These are phyloP conservation scores for Latheticus oryzae DNA, from an alignment of 2,888 invertebrate species.

Conservation along the genomic window DNA sequence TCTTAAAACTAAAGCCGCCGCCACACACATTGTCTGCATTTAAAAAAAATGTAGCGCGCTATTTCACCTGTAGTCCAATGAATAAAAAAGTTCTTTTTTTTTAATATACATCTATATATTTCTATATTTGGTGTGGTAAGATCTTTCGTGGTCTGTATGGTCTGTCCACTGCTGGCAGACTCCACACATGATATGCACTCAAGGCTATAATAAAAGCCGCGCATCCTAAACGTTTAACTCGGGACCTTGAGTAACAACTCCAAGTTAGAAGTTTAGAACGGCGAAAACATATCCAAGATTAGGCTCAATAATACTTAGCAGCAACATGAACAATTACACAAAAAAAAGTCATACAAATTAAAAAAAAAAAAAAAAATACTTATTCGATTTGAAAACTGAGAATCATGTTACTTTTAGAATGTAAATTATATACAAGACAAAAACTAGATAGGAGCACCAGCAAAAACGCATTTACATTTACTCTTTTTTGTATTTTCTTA, in stretches of 20 bases:
- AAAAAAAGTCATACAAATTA: constrained; percentile 9
- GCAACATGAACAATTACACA: constrained; percentile 34
- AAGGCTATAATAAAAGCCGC: constrained; percentile 59
- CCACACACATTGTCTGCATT: constrained; percentile 76
- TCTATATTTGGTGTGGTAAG: constrained; percentile 56
- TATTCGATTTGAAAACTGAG: constrained; percentile 6
- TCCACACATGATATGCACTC: constrained; percentile 67
- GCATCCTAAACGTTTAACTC: constrained; percentile 31
- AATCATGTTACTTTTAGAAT: constrained; percentile 24
- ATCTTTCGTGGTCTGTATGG: constrained; percentile 61
- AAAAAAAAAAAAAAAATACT: constrained; percentile 14
- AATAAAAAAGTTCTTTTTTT: constrained; percentile 14
- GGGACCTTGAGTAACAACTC: not conserved
- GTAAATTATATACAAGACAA: constrained; percentile 17
- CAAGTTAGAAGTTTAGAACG: constrained; percentile 37
- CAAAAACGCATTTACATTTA: constrained; percentile 32
- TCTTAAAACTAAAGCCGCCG: constrained; percentile 62
- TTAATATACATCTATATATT: not conserved
- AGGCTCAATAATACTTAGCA: constrained; percentile 42
- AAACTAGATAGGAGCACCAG: constrained; percentile 35
- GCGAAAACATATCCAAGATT: constrained; percentile 37
- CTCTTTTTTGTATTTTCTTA: constrained; percentile 5
- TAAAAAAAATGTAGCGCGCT: constrained; percentile 42
- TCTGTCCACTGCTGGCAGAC: constrained; percentile 64
- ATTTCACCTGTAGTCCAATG: constrained; percentile 39